These are phyloP conservation scores for Uromys caudimaculatus DNA, from an alignment of 2,797 vertebrate genomes.

Conservation along the genomic window DNA sequence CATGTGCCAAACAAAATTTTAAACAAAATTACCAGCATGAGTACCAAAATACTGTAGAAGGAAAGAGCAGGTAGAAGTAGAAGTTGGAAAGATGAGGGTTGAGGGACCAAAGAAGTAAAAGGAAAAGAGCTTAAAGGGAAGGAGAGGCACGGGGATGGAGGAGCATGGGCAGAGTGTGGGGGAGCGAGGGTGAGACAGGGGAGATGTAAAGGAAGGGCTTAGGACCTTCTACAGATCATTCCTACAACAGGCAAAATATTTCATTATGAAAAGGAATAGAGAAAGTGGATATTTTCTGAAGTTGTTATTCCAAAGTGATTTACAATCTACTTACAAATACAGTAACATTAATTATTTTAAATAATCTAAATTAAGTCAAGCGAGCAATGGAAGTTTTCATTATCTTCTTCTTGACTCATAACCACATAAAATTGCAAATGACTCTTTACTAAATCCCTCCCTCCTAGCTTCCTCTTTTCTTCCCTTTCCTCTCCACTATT, in stretches of 20 bases:
- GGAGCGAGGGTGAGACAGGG: too few relatives aligned
- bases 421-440: neutral
- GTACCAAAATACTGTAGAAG: neutral
- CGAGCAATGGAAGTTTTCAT: neutral
- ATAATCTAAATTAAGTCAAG: constrained; percentile 31
- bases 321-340: constrained; percentile 6
- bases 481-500: rapidly evolving
- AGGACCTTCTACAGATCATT: constrained; percentile 71
- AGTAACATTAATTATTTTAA: constrained; percentile 53
- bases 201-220: constrained; percentile 46
- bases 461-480: neutral
- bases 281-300: neutral
- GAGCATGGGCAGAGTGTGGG: too few relatives aligned
- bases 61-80: neutral
- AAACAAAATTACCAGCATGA: neutral
- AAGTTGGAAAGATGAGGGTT: neutral
- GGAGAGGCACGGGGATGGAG: neutral
- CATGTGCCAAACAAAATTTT: neutral
- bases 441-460: neutral
- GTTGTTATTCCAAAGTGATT: constrained; percentile 11
- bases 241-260: constrained; percentile 69
- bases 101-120: neutral
- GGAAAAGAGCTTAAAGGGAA: neutral
- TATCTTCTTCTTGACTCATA: constrained; percentile 32
- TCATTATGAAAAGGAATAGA: constrained; percentile 57